phyloP scores from a whole-genome alignment of 2,797 vertebrate species.

The Pitangus sulphuratus region DNA sequence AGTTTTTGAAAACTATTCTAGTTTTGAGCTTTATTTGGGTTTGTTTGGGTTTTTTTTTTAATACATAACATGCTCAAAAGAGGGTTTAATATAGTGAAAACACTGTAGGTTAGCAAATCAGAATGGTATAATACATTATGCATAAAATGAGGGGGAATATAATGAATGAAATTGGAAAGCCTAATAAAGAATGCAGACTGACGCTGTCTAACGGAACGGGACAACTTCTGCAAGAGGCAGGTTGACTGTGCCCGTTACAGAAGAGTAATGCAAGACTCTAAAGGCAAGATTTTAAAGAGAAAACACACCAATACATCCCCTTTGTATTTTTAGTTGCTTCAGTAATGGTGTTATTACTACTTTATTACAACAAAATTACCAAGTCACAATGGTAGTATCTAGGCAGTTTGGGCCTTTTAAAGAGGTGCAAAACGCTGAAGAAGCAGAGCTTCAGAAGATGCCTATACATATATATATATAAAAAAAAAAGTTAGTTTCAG shows the following conservation, averaged over 20 bases:
- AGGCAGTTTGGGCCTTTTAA: background rate
- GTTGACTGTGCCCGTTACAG: background rate
- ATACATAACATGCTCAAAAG: background rate
- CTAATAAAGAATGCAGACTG: background rate
- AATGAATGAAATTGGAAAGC: background rate
- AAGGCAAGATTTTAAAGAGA: background rate
- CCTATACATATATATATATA: too few species aligned
- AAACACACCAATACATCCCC: background rate
- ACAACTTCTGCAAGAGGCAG: background rate
- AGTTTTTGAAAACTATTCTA: background rate
- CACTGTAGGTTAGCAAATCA: background rate
- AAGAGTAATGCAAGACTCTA: background rate
- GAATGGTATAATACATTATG: background rate
- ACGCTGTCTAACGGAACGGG: background rate
- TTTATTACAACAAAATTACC: background rate
- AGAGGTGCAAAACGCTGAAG: background rate
- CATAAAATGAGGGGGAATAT: background rate
- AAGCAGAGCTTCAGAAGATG: background rate
- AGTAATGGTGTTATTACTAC: background rate
- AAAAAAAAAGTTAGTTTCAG: background rate
- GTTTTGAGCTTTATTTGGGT: background rate
- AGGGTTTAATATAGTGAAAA: background rate
- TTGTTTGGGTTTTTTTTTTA: background rate
- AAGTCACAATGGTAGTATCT: background rate
- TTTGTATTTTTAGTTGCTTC: background rate